A percentile compares a stretch with the other conserved stretches of the same genome.
These are phyloP conservation scores for Heliconius hermathena DNA, from an alignment of 1,140 invertebrate species.

Conservation along the genomic window DNA sequence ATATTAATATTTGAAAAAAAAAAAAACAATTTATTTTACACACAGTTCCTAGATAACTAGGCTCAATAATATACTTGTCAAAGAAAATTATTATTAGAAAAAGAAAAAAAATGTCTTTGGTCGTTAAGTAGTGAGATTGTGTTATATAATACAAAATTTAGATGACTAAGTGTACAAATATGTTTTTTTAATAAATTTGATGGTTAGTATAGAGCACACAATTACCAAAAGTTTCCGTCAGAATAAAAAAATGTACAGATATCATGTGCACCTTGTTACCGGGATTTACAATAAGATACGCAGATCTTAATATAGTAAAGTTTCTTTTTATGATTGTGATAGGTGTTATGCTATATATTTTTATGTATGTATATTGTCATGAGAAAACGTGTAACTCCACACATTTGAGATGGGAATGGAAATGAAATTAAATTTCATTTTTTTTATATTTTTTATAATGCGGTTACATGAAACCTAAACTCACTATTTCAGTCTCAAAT, in stretches of 20 bases:
- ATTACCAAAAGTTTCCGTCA: background rate
- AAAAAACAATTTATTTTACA: background rate
- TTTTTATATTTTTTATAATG: conserved; percentile 35
- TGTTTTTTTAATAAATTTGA: background rate
- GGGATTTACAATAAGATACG: background rate
- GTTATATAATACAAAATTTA: conserved; percentile 37
- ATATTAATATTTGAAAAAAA: background rate
- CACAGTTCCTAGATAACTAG: background rate
- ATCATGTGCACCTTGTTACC: conserved; percentile 11
- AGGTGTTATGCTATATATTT: background rate
- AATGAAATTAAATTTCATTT: conserved; percentile 53
- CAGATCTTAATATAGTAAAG: background rate
- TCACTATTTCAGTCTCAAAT: conserved; percentile 52
- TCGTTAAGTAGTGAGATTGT: conserved; percentile 17
- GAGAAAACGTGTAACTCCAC: conserved; percentile 39
- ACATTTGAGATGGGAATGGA: conserved; percentile 37
- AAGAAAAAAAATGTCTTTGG: conserved; percentile 31
- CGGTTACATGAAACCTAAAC: conserved; percentile 38
- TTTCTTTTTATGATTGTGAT: background rate
- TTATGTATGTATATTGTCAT: background rate
- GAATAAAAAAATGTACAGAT: background rate
- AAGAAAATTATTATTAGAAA: background rate
- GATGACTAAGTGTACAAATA: background rate
- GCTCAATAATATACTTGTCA: background rate
- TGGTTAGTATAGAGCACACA: background rate